phyloP scores from a whole-genome alignment of 2,113 vertebrate genomes.

The Strix uralensis region DNA sequence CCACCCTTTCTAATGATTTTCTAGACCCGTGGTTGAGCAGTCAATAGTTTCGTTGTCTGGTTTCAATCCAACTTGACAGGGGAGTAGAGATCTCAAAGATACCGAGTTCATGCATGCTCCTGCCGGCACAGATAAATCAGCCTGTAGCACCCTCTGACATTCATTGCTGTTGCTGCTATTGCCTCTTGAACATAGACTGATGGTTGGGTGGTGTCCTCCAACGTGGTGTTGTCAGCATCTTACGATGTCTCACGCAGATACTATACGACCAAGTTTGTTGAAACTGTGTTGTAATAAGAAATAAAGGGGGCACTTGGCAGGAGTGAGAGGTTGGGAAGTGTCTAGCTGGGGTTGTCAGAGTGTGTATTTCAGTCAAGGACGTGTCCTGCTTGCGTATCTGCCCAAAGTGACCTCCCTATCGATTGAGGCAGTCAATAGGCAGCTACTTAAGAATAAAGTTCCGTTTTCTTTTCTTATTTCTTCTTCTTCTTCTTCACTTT shows the following conservation, averaged over 20 bases:
- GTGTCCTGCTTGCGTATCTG: background rate
- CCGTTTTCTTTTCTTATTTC: slow-evolving; percentile 12
- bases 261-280: rapidly evolving
- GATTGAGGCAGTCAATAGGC: slow-evolving; percentile 51
- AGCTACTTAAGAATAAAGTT: slow-evolving; percentile 60
- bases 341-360: background rate
- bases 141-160: background rate
- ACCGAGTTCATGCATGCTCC: rapidly evolving
- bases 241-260: rapidly evolving
- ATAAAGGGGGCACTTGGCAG: background rate
- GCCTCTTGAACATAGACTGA: rapidly evolving
- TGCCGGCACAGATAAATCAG: background rate
- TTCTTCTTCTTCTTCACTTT: slow-evolving; percentile 42
- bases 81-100: background rate
- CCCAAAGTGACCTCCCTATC: slow-evolving; percentile 55
- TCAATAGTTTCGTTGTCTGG: background rate
- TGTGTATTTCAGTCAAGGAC: background rate
- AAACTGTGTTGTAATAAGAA: rapidly evolving
- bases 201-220: background rate
- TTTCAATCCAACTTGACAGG: slow-evolving; percentile 3
- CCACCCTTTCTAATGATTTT: background rate
- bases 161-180: background rate
- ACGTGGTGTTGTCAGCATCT: rapidly evolving
- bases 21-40: background rate
- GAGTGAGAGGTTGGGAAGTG: background rate